Evolutionary conservation across 2,797 vertebrate genomes (phyloP).

Genomic region (Philypnodon macrostomus): DNA sequence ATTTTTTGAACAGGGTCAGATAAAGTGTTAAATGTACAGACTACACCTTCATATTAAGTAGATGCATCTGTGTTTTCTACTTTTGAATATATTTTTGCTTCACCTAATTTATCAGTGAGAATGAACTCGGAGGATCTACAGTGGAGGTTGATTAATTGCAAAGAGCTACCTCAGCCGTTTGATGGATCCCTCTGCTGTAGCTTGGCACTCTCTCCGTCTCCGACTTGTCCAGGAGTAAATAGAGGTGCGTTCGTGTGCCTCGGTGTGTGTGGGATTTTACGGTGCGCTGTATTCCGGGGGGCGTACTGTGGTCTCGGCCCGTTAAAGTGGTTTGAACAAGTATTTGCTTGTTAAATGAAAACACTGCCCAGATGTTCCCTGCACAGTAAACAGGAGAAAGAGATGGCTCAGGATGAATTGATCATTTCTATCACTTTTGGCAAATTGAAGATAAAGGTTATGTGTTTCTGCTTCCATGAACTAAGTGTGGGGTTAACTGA

Average conservation of each 20-base stretch:
- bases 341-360: constrained; percentile 57
- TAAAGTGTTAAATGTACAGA: no score
- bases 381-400: constrained; percentile 24
- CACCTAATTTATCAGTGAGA: background rate
- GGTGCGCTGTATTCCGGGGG: constrained; percentile 23
- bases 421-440: constrained; percentile 12
- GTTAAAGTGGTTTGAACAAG: constrained; percentile 51
- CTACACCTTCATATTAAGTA: no score
- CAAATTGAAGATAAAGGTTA: constrained; percentile 24
- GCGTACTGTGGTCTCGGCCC: constrained; percentile 23
- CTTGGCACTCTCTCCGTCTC: constrained; percentile 37
- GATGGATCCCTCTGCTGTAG: constrained; percentile 39
- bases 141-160: constrained; percentile 35
- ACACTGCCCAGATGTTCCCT: constrained; percentile 12
- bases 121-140: constrained; percentile 10
- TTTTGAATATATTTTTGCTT: no score
- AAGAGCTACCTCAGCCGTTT: constrained; percentile 29
- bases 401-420: no score
- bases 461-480: constrained; percentile 5
- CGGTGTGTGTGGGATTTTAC: constrained; percentile 18
- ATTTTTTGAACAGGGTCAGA: no score
- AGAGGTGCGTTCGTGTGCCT: constrained; percentile 14
- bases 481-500: background rate
- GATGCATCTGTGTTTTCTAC: no score
- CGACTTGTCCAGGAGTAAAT: constrained; percentile 36